Evolutionary conservation across 1,140 invertebrate genomes (phyloP).

Genomic region (Diabrotica undecimpunctata): DNA sequence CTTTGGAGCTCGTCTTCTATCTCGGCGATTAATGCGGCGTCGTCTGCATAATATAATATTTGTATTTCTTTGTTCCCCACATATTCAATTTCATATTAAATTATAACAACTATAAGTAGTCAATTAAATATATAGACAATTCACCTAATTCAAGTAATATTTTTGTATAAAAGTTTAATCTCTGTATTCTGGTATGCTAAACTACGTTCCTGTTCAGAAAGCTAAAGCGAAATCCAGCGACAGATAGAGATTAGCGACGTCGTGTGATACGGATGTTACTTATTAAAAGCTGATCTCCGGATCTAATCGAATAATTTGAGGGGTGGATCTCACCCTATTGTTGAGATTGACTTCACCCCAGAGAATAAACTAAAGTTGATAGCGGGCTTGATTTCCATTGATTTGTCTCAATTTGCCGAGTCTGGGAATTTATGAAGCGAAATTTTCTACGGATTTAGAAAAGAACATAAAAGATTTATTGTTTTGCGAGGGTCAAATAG

Average conservation of each 20-base stretch:
- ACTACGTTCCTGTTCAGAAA: not conserved
- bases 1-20: too few species aligned
- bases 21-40: too few species aligned
- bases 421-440: not conserved
- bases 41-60: too few species aligned
- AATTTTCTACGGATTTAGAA: not conserved
- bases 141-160: too few species aligned
- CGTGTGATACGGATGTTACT: slow-evolving; percentile 34
- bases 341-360: slow-evolving; percentile 18
- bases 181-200: too few species aligned
- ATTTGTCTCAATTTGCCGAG: slow-evolving; percentile 16
- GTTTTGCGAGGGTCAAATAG: too few species aligned
- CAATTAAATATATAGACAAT: too few species aligned
- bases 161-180: too few species aligned
- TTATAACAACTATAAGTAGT: too few species aligned
- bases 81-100: too few species aligned
- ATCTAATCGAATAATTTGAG: slow-evolving; percentile 34
- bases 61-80: too few species aligned
- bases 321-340: slow-evolving; percentile 32
- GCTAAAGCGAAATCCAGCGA: slow-evolving; percentile 7
- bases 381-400: slow-evolving; percentile 10
- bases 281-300: slow-evolving; percentile 36
- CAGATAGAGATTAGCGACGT: slow-evolving; percentile 28
- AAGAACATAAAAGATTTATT: too few species aligned
- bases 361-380: not conserved